These are phyloP conservation scores for Syrista parreyssii DNA, from an alignment of 2,888 invertebrate species.

Conservation along the genomic window DNA sequence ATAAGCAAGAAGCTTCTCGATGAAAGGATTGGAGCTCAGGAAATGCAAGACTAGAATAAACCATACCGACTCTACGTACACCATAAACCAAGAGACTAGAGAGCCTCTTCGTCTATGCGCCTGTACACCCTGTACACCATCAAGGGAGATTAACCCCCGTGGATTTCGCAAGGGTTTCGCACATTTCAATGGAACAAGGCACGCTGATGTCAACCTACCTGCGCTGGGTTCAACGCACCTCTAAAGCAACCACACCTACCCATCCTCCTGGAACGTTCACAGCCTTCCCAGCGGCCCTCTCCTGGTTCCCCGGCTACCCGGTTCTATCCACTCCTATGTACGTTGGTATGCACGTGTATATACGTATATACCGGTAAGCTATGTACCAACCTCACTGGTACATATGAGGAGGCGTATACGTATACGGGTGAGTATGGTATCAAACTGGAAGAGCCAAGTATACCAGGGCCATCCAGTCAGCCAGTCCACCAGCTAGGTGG, in stretches of 20 bases:
- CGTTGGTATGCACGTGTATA: background rate
- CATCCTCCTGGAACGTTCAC: constrained; percentile 58
- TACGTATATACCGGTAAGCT: constrained; percentile 15
- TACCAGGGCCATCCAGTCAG: background rate
- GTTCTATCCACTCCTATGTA: constrained; percentile 25
- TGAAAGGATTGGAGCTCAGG: background rate
- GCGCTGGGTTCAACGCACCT: constrained; percentile 63
- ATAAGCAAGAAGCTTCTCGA: background rate
- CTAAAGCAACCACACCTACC: constrained; percentile 64
- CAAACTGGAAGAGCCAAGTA: constrained; percentile 49
- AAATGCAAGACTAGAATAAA: background rate
- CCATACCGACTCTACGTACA: background rate
- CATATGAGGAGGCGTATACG: background rate
- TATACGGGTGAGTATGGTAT: constrained; percentile 45
- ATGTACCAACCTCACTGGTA: background rate
- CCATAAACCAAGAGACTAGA: background rate
- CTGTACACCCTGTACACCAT: background rate
- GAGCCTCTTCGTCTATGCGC: background rate
- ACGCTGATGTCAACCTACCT: constrained; percentile 62
- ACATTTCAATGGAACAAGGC: constrained; percentile 62
- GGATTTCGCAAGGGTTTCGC: constrained; percentile 61
- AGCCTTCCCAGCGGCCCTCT: constrained; percentile 37
- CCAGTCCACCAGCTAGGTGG: background rate
- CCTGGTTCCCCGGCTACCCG: constrained; percentile 18
- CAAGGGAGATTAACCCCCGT: constrained; percentile 18